phyloP scores from a whole-genome alignment of 2,888 invertebrate genomes.

The Drosophila meridiana region DNA sequence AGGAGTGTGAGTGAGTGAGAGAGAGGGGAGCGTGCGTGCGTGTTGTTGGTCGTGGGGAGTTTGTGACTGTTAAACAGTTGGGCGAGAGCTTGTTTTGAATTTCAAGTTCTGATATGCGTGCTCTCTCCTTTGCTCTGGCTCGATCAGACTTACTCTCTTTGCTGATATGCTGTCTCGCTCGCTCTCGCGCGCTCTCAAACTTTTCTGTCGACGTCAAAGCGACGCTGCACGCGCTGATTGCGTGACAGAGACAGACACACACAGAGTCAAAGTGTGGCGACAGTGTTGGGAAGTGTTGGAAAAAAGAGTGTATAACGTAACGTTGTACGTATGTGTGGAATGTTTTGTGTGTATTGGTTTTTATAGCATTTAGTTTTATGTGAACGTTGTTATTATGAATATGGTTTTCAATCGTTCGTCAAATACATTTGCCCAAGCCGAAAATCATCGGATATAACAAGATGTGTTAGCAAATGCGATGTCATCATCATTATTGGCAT shows the following conservation, averaged over 20 bases:
- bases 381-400: constrained; percentile 39
- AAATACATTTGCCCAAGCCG: constrained; percentile 83
- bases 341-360: constrained; percentile 25
- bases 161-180: constrained; percentile 35
- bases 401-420: constrained; percentile 79
- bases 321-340: constrained; percentile 13
- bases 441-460: constrained; percentile 85
- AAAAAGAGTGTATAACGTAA: constrained; percentile 27
- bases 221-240: constrained; percentile 40
- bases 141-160: constrained; percentile 81
- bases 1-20: constrained; percentile 22
- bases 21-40: constrained; percentile 13
- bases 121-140: constrained; percentile 6
- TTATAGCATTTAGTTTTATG: constrained; percentile 41
- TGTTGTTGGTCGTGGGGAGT: constrained; percentile 7
- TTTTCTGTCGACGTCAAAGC: constrained; percentile 16
- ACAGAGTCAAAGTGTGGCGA: constrained; percentile 1
- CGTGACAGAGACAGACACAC: constrained; percentile 12
- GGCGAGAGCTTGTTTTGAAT: constrained; percentile 28
- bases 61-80: constrained; percentile 7
- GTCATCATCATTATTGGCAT: constrained; percentile 84
- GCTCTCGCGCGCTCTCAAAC: constrained; percentile 16
- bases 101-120: constrained; percentile 23
- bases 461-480: constrained; percentile 84
- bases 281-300: constrained; percentile 25